Percentiles rank a stretch among this genome's conserved stretches.
These are phyloP conservation scores for Cephalopholis sonnerati DNA, from an alignment of 2,113 vertebrate genomes.

Conservation along the genomic window DNA sequence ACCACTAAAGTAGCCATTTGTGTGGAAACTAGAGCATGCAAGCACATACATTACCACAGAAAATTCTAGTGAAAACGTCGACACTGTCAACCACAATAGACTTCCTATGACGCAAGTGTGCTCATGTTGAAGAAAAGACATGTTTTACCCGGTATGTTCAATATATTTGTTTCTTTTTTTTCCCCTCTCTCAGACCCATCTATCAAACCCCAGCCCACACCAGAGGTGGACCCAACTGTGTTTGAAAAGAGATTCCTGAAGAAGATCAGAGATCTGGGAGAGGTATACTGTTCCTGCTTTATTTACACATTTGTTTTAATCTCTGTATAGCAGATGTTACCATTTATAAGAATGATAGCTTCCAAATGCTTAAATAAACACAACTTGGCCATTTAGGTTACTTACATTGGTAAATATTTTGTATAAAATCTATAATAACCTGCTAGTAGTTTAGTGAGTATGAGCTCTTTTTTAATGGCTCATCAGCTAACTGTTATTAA, in stretches of 20 bases:
- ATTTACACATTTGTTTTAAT: background rate
- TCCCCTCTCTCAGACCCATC: conserved; percentile 75
- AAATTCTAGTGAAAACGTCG: conserved; percentile 43
- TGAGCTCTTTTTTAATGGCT: background rate
- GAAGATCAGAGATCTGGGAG: conserved; percentile 92
- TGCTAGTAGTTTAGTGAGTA: background rate
- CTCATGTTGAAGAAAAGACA: conserved; percentile 8
- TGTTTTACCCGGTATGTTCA: background rate
- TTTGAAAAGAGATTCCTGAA: conserved; percentile 96
- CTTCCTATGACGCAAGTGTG: conserved; percentile 62
- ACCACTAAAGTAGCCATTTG: background rate
- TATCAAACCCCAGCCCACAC: conserved; percentile 79
- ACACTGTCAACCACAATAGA: conserved; percentile 50
- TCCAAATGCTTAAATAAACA: background rate
- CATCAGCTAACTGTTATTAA: background rate
- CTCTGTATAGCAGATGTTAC: background rate
- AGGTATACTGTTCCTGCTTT: conserved; percentile 84
- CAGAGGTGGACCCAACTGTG: conserved; percentile 92
- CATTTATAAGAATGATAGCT: background rate
- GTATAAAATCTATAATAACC: background rate
- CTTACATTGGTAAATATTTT: background rate
- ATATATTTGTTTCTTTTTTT: conserved; percentile 12
- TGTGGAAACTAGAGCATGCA: conserved; percentile 12
- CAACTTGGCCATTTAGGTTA: background rate
- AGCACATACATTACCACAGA: conserved; percentile 42